Percentiles rank a stretch among this genome's conserved stretches.
Conservation (phyloP, 1,140 invertebrate genomes). For the Brachionus manjavacas region DNA sequence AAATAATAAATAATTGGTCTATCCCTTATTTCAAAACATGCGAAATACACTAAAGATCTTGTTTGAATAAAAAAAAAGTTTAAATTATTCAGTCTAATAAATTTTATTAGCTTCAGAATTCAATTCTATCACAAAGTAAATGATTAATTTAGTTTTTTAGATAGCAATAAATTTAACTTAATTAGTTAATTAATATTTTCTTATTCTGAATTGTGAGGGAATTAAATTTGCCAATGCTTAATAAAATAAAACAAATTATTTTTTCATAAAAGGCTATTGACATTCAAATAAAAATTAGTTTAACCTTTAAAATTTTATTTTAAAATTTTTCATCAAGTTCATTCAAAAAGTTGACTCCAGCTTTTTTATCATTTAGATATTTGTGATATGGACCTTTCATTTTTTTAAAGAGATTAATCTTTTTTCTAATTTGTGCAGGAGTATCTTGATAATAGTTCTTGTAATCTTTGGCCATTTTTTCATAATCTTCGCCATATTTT, state of each 20-base stretch:
- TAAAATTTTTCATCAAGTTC: conserved; percentile 38
- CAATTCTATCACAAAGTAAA: too few species aligned
- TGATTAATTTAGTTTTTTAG: too few species aligned
- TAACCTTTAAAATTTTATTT: neutral
- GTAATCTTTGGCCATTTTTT: conserved; percentile 39
- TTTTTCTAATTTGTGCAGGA: conserved; percentile 11
- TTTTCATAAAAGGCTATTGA: neutral
- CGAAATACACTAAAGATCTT: too few species aligned
- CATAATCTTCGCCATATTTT: conserved; percentile 40
- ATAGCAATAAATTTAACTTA: too few species aligned
- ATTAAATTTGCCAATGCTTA: too few species aligned
- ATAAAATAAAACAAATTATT: neutral
- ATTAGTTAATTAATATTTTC: too few species aligned
- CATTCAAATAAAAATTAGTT: neutral
- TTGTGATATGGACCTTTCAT: neutral
- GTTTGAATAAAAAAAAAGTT: too few species aligned
- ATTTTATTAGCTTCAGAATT: too few species aligned
- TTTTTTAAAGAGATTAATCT: conserved; percentile 22
- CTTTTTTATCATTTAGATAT: conserved; percentile 39
- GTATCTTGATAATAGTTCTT: conserved; percentile 42
- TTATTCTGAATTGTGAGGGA: too few species aligned
- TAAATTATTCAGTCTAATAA: too few species aligned
- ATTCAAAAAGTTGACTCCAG: conserved; percentile 38
- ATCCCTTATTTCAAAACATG: too few species aligned
- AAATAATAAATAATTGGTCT: too few species aligned